Base-by-base conservation (phyloP, 1,140 invertebrate genomes). In the Arion vulgaris region DNA sequence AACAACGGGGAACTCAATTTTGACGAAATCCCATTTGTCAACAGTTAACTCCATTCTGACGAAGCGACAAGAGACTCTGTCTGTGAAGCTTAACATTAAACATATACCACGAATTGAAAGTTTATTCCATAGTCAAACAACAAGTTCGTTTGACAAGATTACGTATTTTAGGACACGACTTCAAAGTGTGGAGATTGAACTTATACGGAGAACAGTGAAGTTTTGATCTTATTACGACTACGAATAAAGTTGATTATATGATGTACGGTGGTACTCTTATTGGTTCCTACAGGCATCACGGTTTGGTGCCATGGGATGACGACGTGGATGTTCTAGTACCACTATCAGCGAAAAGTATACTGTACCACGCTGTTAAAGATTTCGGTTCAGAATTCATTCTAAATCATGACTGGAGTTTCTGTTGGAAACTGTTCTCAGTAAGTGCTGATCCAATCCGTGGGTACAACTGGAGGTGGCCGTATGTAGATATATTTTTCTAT, bases 221-320 rank as follows among this genome's bases (percentile, higher is more conserved):
- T 17, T 80, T 84, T 36, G 71, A 79, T 36, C 15, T 45, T 11
- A 49, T 79, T 4, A n/a, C 84, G 80, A 38, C 71, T 34, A 36
- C 68, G 39, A 62, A 77, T 32, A 73, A 73, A 32, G 7, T 87
- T 17, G 78, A 72, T 1, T 87, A 84, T 51, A 84, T 88, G 32
- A 23, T 88, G 69, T 86, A 84, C 76, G 81, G 77, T 5, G 87
- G 87, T 2, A 80, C 86, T 13, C 66, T 87, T 19, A 62, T 88
- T n/a, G 87, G 87, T 26, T 84, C 86, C 39, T 88, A 81, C 69
- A 49, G 87, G 17, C 87, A 88, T 62, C 87, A 88, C 53, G 86
- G 80, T 49, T 73, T 87, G 28, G 85, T 88, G 32, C 87, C 87
- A 0, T 88, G 87, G 87, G 87, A 88, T 79, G 87, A 88, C 41